A percentile compares a stretch with the other conserved stretches of the same genome.
phyloP scores from a whole-genome alignment of 2,888 invertebrate species.

The Epinotia bilunana region DNA sequence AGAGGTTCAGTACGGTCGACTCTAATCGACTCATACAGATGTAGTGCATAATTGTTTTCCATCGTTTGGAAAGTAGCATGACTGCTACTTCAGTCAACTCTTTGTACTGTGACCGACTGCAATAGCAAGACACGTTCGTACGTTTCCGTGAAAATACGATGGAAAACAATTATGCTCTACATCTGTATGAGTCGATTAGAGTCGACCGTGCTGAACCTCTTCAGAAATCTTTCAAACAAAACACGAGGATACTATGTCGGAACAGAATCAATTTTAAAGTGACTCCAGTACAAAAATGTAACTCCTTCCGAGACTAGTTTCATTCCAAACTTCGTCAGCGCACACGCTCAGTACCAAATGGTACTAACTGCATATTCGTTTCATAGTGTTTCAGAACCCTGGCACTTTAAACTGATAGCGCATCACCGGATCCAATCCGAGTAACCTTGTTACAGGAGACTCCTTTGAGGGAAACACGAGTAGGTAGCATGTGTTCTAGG shows the following conservation, averaged over 20 bases:
- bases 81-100: too few species aligned
- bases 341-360: neutral
- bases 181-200: too few species aligned
- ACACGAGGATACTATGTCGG: neutral
- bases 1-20: too few species aligned
- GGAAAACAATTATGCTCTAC: too few species aligned
- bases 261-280: neutral
- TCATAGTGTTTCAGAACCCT: neutral
- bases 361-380: neutral
- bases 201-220: too few species aligned
- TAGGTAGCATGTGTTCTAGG: neutral
- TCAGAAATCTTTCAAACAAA: too few species aligned
- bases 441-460: conserved; percentile 10
- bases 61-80: too few species aligned
- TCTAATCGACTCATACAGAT: too few species aligned
- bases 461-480: conserved; percentile 9
- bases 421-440: conserved; percentile 6
- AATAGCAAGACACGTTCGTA: too few species aligned
- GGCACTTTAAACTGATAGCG: neutral
- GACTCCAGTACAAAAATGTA: neutral
- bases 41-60: too few species aligned
- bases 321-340: neutral
- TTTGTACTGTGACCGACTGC: too few species aligned
- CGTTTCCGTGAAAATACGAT: too few species aligned
- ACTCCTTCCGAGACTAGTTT: neutral